Conservation (phyloP, 2,888 invertebrate genomes). For the Pyrrhia umbra region DNA sequence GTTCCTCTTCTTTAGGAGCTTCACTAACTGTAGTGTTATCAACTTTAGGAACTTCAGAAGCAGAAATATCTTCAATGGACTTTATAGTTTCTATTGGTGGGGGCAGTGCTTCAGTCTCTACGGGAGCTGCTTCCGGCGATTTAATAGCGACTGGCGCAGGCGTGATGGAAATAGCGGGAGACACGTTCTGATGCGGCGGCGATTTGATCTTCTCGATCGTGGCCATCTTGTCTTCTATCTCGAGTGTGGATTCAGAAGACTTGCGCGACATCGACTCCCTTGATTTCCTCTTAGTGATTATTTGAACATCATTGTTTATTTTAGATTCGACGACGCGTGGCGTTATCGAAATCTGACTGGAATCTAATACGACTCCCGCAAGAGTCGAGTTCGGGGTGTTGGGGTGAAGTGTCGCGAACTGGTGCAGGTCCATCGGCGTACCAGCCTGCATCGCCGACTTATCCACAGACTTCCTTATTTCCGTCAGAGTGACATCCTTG, state of each 20-base stretch:
- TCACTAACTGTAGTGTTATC: conserved; percentile 47
- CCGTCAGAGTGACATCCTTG: conserved; percentile 87
- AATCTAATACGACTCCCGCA: conserved; percentile 77
- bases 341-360: conserved; percentile 85
- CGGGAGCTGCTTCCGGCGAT: conserved; percentile 69
- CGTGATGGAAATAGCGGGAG: conserved; percentile 73
- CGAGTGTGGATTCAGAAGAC: conserved; percentile 77
- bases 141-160: conserved; percentile 71
- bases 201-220: conserved; percentile 81
- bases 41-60: conserved; percentile 71
- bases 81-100: conserved; percentile 79
- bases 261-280: conserved; percentile 79
- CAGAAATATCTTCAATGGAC: conserved; percentile 71
- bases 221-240: conserved; percentile 78
- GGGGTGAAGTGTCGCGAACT: conserved; percentile 82
- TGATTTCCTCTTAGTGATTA: conserved; percentile 77
- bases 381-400: conserved; percentile 71
- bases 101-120: conserved; percentile 78
- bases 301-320: conserved; percentile 72
- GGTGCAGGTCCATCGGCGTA: conserved; percentile 80
- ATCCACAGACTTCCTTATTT: conserved; percentile 87
- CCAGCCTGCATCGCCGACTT: conserved; percentile 72
- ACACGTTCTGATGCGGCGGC: conserved; percentile 72
- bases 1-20: conserved; percentile 49
- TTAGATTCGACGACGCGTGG: conserved; percentile 78